Percentiles rank a stretch among this genome's conserved stretches.
Conservation (phyloP, 2,888 invertebrate genomes). For the Oligia latruncula region DNA sequence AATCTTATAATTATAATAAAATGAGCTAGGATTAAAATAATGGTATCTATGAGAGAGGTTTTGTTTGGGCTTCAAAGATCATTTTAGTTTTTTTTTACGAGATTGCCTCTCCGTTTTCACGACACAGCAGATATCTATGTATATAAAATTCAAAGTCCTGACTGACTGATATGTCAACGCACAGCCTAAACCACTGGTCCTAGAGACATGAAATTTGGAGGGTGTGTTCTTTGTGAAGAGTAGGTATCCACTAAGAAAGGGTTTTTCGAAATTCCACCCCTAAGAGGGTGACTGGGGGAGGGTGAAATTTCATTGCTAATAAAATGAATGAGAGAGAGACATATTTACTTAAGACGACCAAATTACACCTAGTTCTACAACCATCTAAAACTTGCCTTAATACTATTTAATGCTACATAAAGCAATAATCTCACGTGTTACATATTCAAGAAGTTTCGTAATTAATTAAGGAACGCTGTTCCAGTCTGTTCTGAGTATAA, state of each 20-base stretch:
- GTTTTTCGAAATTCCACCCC: no score
- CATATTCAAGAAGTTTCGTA: slow-evolving; percentile 54
- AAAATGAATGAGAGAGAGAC: neutral
- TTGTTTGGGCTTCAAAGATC: neutral
- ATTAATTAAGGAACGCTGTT: slow-evolving; percentile 54
- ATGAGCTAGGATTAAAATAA: neutral
- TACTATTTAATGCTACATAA: slow-evolving; percentile 55
- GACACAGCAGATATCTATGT: neutral
- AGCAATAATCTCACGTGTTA: slow-evolving; percentile 53
- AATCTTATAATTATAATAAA: neutral
- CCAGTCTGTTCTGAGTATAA: slow-evolving; percentile 42
- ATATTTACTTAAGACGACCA: neutral
- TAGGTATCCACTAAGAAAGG: no score
- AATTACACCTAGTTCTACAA: slow-evolving; percentile 11
- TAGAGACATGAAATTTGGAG: no score
- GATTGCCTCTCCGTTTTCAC: no score
- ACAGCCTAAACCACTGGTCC: no score
- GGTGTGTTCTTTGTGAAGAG: no score
- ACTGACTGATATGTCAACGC: no score
- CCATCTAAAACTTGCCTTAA: slow-evolving; percentile 20
- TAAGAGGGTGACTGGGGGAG: no score
- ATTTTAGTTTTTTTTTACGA: no score
- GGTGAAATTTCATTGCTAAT: neutral
- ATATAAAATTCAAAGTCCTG: no score
- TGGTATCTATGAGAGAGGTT: no score